A percentile compares a stretch with the other conserved stretches of the same genome.
Evolutionary conservation across 2,113 vertebrate species (phyloP).

Genomic region (Neotoma lepida): DNA sequence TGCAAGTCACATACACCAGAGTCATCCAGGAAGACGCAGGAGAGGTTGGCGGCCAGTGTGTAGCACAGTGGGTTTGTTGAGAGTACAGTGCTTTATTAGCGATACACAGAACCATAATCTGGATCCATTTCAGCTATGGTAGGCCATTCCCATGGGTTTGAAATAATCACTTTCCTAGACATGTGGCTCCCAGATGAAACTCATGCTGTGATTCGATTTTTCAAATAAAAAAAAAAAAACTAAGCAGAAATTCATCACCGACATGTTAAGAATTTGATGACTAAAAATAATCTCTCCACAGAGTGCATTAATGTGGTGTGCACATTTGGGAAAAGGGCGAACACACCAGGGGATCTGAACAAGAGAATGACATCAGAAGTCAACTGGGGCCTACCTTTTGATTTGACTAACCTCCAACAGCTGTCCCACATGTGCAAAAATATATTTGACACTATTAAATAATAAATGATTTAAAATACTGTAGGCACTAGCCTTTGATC

Average conservation of each 20-base stretch:
- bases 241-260: constrained; percentile 74
- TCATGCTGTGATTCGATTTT: constrained; percentile 71
- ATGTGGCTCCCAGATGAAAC: constrained; percentile 77
- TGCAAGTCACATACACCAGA: neutral
- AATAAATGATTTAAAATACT: constrained; percentile 52
- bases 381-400: constrained; percentile 13
- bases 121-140: constrained; percentile 45
- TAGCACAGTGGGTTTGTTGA: neutral
- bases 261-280: constrained; percentile 69
- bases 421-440: neutral
- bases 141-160: constrained; percentile 50
- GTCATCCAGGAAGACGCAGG: neutral
- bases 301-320: constrained; percentile 36
- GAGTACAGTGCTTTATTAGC: neutral
- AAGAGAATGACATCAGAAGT: neutral
- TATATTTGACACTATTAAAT: constrained; percentile 9
- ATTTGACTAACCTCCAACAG: constrained; percentile 6
- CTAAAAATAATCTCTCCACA: constrained; percentile 72
- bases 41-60: neutral
- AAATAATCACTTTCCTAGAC: constrained; percentile 71
- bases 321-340: constrained; percentile 37
- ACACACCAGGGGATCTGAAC: neutral
- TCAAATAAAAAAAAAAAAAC: constrained; percentile 60
- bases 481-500: neutral
- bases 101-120: constrained; percentile 39